Evolutionary conservation across 53 echinoderm and acorn worm species (phyloP), one percentile per base, ranked within the genome.

Genomic region (Pentamera pediparva): DNA sequence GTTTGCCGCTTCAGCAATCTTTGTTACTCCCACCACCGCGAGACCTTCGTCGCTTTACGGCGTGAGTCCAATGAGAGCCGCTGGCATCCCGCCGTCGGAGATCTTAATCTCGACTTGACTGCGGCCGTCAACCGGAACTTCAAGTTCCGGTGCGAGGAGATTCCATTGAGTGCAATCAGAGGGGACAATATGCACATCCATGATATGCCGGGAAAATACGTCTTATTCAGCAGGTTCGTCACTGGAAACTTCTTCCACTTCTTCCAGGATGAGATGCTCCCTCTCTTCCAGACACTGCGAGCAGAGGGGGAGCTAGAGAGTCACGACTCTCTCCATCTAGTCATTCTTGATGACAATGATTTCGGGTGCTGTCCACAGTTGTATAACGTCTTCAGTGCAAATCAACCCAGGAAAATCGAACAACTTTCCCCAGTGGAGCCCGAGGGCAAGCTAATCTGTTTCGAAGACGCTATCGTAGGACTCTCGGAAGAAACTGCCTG

Each of bases 181-280:
- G 28, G 28, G 10, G 55, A 8, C 21, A 55, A 62, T 22, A 18
- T 35, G 35, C 18, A 35, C 31, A 15, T 62, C 20, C 18, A 20
- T 11, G 18, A 20, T 24, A 62, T 10, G 24, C 20, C 32, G 2
- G 89, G 89, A 31, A 71, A 54, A 29, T 70, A 81, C 27, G 45
- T 85, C 15, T 18, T 89, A 31, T 65, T 81, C 64, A 80, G 80
- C 59, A 79, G 85, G 32, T 89, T 85, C 72, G 55, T 85, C 35
- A 77, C 81, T 1, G 35, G 57, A 6, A 89, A 89, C 59, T 37
- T 89, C 11, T 80, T 78, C 72, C 89, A 89, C 34, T 81, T 89
- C 17, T 56, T 85, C 9, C 89, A 89, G 28, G 89, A 89, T 33
- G 89, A 89, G 57, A 65, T 89, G 21, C 49, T 89, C 12, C 85